Conservation (phyloP, 2,113 vertebrate genomes). For the Nesospiza acunhae region DNA sequence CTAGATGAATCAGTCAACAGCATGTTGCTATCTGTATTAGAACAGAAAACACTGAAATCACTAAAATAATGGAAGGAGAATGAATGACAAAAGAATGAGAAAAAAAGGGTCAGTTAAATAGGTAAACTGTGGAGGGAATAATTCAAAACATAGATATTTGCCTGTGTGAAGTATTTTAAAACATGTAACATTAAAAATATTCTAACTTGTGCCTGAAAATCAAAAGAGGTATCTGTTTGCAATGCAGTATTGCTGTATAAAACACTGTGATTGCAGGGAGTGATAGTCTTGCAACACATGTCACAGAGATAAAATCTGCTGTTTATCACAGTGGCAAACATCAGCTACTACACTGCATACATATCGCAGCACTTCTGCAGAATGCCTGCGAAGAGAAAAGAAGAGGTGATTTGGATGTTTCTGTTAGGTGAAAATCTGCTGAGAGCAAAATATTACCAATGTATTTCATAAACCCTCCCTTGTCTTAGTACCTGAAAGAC, state of each 20-base stretch:
- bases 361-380: background rate
- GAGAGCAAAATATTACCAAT: background rate
- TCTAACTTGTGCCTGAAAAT: background rate
- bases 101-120: background rate
- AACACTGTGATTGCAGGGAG: background rate
- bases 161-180: background rate
- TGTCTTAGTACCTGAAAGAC: background rate
- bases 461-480: background rate
- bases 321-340: background rate
- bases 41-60: background rate
- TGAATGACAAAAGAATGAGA: background rate
- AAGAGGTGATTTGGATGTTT: background rate
- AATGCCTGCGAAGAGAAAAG: background rate
- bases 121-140: background rate
- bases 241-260: background rate
- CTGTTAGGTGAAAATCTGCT: background rate
- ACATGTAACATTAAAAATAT: background rate
- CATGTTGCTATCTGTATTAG: background rate
- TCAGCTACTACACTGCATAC: background rate
- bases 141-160: background rate
- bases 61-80: background rate
- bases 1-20: background rate
- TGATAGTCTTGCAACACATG: background rate
- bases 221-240: background rate
- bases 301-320: background rate